phyloP scores from a whole-genome alignment of 2,113 vertebrate genomes.

The Xenopus laevis region DNA sequence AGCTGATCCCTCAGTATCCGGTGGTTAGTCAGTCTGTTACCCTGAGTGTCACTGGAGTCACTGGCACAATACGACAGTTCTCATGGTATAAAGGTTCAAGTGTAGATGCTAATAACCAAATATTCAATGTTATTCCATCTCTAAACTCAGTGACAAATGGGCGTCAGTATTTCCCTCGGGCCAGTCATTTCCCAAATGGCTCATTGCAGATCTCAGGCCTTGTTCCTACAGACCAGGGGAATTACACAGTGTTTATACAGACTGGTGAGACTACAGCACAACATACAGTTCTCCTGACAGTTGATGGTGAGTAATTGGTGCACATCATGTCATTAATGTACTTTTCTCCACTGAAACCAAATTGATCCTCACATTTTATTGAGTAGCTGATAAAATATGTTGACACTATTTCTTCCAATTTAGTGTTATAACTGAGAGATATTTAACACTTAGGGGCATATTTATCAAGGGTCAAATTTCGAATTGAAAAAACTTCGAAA shows the following conservation, averaged over 20 bases:
- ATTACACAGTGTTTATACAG: neutral
- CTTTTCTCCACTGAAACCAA: too few species aligned
- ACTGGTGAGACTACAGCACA: neutral
- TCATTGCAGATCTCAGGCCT: slow-evolving; percentile 10
- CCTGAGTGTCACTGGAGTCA: slow-evolving; percentile 21
- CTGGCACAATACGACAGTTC: neutral
- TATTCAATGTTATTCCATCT: neutral
- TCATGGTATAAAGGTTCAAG: slow-evolving; percentile 21
- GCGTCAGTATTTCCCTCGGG: neutral
- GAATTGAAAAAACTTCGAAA: too few species aligned
- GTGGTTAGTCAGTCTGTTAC: slow-evolving; percentile 10
- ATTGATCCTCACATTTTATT: too few species aligned
- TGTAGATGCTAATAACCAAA: neutral
- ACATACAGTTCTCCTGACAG: too few species aligned
- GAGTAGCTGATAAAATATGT: too few species aligned
- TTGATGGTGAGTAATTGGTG: neutral
- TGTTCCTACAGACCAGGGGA: neutral
- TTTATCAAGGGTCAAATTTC: too few species aligned
- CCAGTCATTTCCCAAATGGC: slow-evolving; percentile 2
- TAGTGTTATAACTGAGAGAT: too few species aligned
- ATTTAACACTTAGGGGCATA: too few species aligned
- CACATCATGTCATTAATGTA: neutral
- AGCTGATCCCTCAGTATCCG: slow-evolving; percentile 22
- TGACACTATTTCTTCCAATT: too few species aligned
- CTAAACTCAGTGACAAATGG: neutral